Conservation (phyloP, 2,888 invertebrate species). For the Sturmia bella region DNA sequence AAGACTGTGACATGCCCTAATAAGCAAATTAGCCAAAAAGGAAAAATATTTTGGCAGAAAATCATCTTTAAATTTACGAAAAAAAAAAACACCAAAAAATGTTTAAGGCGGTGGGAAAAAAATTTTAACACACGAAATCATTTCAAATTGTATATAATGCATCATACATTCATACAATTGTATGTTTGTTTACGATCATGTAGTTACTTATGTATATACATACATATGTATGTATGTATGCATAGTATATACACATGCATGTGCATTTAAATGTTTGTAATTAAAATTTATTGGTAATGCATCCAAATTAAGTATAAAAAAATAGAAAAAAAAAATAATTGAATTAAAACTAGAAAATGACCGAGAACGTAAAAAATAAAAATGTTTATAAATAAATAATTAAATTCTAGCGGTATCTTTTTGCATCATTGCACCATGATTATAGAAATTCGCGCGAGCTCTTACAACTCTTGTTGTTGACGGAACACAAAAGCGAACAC, state of each 20-base stretch:
- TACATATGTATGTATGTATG: conserved; percentile 18
- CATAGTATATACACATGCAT: conserved; percentile 16
- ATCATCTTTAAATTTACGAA: conserved; percentile 38
- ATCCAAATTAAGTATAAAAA: conserved; percentile 66
- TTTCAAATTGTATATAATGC: conserved; percentile 4
- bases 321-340: conserved; percentile 32
- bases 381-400: conserved; percentile 62
- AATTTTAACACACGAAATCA: conserved; percentile 33
- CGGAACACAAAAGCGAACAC: conserved; percentile 65
- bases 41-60: conserved; percentile 49
- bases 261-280: conserved; percentile 72
- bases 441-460: conserved; percentile 63
- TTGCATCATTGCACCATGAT: conserved; percentile 69
- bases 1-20: conserved; percentile 21
- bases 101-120: conserved; percentile 30
- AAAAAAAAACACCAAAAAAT: conserved; percentile 34
- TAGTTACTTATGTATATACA: conserved; percentile 17
- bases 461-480: conserved; percentile 59
- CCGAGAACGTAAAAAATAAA: conserved; percentile 32
- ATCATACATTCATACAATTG: not conserved
- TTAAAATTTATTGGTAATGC: conserved; percentile 75
- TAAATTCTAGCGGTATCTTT: conserved; percentile 59
- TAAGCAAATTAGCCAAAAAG: conserved; percentile 16
- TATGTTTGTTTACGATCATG: not conserved
- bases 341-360: conserved; percentile 51